Conservation (phyloP, 2,888 invertebrate genomes). For the Yponomeuta evonymella region DNA sequence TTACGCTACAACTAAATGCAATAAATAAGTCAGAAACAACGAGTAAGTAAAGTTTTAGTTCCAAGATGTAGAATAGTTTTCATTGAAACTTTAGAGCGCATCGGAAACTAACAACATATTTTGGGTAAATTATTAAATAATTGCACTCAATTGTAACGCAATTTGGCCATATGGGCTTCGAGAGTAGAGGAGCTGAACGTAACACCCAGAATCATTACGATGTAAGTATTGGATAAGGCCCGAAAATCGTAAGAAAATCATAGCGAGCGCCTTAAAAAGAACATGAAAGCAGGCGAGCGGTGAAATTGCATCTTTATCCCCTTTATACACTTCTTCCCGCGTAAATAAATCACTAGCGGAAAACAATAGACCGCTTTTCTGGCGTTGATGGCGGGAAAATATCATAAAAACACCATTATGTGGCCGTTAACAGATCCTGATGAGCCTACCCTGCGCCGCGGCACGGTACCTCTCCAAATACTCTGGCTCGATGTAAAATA, state of each 20-base stretch:
- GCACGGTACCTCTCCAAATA: neutral
- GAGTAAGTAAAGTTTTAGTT: no score
- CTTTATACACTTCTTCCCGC: constrained; percentile 6
- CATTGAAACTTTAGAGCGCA: no score
- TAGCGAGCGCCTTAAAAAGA: neutral
- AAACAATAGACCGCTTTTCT: constrained; percentile 18
- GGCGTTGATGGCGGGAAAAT: constrained; percentile 24
- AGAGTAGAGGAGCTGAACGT: no score
- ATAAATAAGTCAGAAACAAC: no score
- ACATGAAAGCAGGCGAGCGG: neutral
- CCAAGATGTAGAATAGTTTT: no score
- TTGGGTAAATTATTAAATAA: no score
- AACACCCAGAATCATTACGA: neutral
- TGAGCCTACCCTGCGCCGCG: constrained; percentile 18
- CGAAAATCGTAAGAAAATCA: neutral
- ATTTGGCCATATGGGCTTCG: no score
- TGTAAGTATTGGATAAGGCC: neutral
- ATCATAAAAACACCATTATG: constrained; percentile 30
- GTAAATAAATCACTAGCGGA: constrained; percentile 19
- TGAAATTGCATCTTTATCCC: constrained; percentile 13
- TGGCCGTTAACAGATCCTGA: constrained; percentile 26
- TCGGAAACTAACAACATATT: no score
- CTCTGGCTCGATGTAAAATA: neutral
- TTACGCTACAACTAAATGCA: no score
- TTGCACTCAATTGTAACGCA: no score